phyloP scores from a whole-genome alignment of 2,113 vertebrate species.

The Ctenomys sociabilis region DNA sequence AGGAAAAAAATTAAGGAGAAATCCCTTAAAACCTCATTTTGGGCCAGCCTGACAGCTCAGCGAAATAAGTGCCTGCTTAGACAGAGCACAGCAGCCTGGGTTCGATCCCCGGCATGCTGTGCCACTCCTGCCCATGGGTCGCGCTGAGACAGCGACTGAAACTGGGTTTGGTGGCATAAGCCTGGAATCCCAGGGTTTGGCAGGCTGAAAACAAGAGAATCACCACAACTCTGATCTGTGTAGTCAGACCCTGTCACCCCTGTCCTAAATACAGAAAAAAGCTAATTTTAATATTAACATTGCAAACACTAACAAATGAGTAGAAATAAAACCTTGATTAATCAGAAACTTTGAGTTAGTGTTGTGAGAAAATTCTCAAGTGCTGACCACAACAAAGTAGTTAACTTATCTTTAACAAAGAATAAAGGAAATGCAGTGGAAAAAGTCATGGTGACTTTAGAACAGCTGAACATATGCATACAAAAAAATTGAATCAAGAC shows the following conservation, averaged over 20 bases:
- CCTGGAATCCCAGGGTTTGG: too few relatives aligned
- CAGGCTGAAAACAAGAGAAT: too few relatives aligned
- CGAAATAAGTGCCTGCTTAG: too few relatives aligned
- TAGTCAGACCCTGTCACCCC: too few relatives aligned
- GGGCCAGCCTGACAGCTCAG: too few relatives aligned
- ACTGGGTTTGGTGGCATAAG: too few relatives aligned
- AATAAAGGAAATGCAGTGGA: background rate
- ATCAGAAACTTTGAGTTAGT: fast-evolving
- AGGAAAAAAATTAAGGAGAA: background rate
- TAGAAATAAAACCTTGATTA: background rate
- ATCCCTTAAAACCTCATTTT: background rate
- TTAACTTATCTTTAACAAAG: background rate
- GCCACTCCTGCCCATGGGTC: too few relatives aligned
- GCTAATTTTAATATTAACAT: background rate
- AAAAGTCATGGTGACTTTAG: background rate
- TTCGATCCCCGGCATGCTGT: too few relatives aligned
- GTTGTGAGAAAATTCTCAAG: fast-evolving
- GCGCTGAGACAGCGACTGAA: too few relatives aligned
- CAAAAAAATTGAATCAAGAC: background rate
- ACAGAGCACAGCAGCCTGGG: too few relatives aligned
- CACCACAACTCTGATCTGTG: too few relatives aligned
- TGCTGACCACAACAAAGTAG: background rate
- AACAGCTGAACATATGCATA: background rate
- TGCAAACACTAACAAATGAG: background rate
- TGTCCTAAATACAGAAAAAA: too few relatives aligned